These are phyloP conservation scores for Pungitius pungitius DNA, from an alignment of 2,113 vertebrate genomes.

Conservation along the genomic window DNA sequence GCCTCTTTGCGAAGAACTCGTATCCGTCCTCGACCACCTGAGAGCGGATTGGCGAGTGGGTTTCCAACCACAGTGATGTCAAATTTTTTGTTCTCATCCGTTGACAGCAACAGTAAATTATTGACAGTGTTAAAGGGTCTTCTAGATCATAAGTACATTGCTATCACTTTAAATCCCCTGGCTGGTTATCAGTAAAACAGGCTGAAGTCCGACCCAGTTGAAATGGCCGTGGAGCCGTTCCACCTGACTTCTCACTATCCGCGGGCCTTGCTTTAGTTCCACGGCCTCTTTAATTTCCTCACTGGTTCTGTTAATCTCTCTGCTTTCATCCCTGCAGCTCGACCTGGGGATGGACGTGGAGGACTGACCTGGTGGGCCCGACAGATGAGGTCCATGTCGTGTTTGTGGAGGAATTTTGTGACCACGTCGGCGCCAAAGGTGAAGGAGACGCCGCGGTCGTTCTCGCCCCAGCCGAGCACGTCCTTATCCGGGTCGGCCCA, in stretches of 20 bases:
- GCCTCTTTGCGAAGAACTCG: constrained; percentile 96
- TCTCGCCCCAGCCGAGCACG: constrained; percentile 96
- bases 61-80: neutral
- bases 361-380: constrained; percentile 92
- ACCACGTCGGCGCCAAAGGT: constrained; percentile 96
- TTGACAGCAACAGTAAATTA: neutral
- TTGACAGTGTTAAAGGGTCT: neutral
- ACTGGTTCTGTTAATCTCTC: neutral
- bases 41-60: neutral
- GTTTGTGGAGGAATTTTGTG: constrained; percentile 97
- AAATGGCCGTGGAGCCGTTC: neutral
- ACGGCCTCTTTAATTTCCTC: neutral
- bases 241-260: constrained; percentile 5
- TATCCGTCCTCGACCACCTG: constrained; percentile 97
- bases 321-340: neutral
- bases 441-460: constrained; percentile 95
- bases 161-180: constrained; percentile 1
- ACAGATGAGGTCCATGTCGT: constrained; percentile 97
- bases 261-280: too few relatives aligned
- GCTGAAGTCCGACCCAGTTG: constrained; percentile 13
- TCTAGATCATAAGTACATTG: neutral
- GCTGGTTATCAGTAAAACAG: constrained; percentile 14
- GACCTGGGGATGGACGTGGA: neutral
- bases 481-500: constrained; percentile 98
- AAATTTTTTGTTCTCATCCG: neutral